Conservation (phyloP, 2,797 vertebrate genomes). For the Sebastes taczanowskii region DNA sequence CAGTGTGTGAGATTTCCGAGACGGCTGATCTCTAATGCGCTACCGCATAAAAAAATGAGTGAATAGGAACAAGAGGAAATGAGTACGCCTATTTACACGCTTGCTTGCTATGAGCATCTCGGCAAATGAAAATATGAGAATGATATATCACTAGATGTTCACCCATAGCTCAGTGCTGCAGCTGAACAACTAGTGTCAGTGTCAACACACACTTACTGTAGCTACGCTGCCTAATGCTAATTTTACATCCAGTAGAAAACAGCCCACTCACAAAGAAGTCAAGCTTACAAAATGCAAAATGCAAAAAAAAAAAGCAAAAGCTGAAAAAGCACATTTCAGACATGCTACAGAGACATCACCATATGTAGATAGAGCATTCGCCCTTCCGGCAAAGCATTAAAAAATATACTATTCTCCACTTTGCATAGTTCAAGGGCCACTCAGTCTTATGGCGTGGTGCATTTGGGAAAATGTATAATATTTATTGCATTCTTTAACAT, state of each 20-base stretch:
- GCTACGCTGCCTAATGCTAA: not conserved
- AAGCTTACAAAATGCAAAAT: constrained; percentile 2
- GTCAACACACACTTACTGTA: constrained; percentile 24
- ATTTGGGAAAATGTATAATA: constrained; percentile 9
- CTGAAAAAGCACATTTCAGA: constrained; percentile 19
- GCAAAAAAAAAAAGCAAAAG: not conserved
- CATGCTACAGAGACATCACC: constrained; percentile 16
- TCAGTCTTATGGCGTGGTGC: not conserved
- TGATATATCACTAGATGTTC: constrained; percentile 52
- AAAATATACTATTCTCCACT: constrained; percentile 9
- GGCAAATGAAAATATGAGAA: constrained; percentile 54
- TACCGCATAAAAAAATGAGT: constrained; percentile 64
- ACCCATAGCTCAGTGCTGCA: constrained; percentile 12
- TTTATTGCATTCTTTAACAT: constrained; percentile 24
- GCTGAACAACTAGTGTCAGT: constrained; percentile 8
- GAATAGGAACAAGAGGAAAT: constrained; percentile 60
- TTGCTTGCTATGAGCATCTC: constrained; percentile 30
- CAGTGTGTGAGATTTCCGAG: constrained; percentile 54
- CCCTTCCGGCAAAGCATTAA: not conserved
- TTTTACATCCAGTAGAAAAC: constrained; percentile 1
- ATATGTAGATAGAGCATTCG: not conserved
- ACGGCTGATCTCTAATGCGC: constrained; percentile 61
- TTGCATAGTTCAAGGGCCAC: not conserved
- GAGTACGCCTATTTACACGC: constrained; percentile 59
- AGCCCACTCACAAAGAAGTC: constrained; percentile 21